Conservation (phyloP, 2,888 invertebrate species). For the Arge pagana region DNA sequence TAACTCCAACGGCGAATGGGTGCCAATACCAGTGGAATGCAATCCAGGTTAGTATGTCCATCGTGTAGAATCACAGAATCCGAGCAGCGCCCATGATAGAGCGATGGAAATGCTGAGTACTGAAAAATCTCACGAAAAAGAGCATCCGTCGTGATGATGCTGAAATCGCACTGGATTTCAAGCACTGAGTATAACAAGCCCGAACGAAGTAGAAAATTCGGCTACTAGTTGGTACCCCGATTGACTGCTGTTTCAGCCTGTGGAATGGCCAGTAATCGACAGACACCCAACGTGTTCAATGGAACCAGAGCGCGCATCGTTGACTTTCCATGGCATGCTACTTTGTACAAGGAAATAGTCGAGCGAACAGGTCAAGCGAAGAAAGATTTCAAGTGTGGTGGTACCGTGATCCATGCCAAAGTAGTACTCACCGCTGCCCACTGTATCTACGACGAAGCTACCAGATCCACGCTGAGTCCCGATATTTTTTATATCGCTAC, state of each 20-base stretch:
- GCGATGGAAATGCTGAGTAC: no score
- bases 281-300: no score
- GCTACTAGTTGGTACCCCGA: no score
- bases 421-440: constrained; percentile 84
- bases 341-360: constrained; percentile 41
- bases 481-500: constrained; percentile 41
- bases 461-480: constrained; percentile 31
- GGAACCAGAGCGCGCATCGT: constrained; percentile 36
- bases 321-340: constrained; percentile 57
- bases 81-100: no score
- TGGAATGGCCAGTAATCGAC: constrained; percentile 43
- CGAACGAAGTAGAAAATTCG: no score
- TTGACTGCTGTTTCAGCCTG: constrained; percentile 55
- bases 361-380: no score
- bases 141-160: constrained; percentile 42
- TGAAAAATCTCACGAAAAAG: no score
- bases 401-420: constrained; percentile 75
- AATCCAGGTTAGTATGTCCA: constrained; percentile 52
- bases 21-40: constrained; percentile 49
- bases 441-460: constrained; percentile 51
- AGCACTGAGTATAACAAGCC: no score
- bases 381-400: constrained; percentile 68
- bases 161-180: constrained; percentile 22
- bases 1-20: constrained; percentile 46
- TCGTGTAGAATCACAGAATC: no score